Evolutionary conservation across 1,140 invertebrate genomes (phyloP).

Genomic region (Lysiphlebus fabarum): DNA sequence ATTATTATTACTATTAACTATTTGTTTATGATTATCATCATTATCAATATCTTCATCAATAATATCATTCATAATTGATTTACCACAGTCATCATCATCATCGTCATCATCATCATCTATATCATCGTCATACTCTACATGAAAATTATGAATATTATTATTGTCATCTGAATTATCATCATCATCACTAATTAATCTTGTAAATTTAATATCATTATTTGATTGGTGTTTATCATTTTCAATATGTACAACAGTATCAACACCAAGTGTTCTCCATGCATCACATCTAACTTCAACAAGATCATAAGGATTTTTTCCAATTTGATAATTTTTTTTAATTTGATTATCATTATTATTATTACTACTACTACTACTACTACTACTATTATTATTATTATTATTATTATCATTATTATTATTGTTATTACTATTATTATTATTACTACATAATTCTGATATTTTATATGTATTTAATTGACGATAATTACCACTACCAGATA

Average conservation of each 20-base stretch:
- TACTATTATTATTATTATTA: too few relatives aligned
- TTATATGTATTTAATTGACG: constrained; percentile 42
- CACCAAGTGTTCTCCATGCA: constrained; percentile 73
- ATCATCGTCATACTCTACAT: not conserved
- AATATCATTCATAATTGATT: not conserved
- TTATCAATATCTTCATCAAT: constrained; percentile 5
- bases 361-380: too few relatives aligned
- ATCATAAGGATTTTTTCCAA: constrained; percentile 61
- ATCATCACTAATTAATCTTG: constrained; percentile 23
- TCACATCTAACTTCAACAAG: constrained; percentile 67
- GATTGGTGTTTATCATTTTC: constrained; percentile 45
- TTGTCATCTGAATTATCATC: constrained; percentile 31
- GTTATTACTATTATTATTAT: not conserved
- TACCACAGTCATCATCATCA: constrained; percentile 1
- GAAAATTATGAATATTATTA: not conserved
- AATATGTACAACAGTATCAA: constrained; percentile 68
- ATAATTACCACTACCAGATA: constrained; percentile 46
- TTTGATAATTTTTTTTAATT: constrained; percentile 25
- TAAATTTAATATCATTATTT: constrained; percentile 21
- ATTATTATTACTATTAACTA: not conserved
- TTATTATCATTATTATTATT: not conserved
- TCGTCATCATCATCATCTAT: constrained; percentile 1
- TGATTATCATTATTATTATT: too few relatives aligned
- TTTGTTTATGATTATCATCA: not conserved
- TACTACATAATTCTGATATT: constrained; percentile 19